phyloP scores from a whole-genome alignment of 2,797 vertebrate genomes.

The Lacerta bilineata region DNA sequence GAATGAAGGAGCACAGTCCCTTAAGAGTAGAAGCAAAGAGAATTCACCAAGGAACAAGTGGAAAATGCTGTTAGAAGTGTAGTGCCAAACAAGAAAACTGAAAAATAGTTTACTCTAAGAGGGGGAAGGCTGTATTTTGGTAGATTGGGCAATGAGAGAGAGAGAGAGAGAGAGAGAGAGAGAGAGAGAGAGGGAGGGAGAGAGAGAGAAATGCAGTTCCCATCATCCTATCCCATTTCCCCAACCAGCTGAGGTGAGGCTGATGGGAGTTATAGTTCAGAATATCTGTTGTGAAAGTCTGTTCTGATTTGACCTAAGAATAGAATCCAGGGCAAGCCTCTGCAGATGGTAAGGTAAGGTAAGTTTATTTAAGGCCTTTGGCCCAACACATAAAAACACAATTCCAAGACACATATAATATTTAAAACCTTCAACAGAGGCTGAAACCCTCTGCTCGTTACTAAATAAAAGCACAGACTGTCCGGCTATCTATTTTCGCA shows the following conservation, averaged over 20 bases:
- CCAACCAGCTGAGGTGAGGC: too few species aligned
- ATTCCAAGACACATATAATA: too few species aligned
- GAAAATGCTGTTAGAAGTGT: neutral
- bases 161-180: neutral
- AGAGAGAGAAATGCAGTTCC: neutral
- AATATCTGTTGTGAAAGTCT: too few species aligned
- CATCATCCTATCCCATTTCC: neutral
- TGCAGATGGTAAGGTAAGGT: too few species aligned
- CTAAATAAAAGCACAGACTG: too few species aligned
- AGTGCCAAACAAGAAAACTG: neutral
- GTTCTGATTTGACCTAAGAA: neutral
- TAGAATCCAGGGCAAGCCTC: neutral
- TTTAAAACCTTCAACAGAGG: too few species aligned
- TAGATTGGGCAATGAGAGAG: neutral
- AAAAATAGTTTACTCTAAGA: neutral
- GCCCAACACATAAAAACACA: too few species aligned
- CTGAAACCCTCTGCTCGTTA: too few species aligned
- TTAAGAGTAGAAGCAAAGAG: neutral
- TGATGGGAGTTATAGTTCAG: too few species aligned
- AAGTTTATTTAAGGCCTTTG: too few species aligned
- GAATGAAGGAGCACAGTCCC: neutral
- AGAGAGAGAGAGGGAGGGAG: neutral
- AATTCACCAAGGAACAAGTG: conserved; percentile 2
- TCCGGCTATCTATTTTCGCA: too few species aligned
- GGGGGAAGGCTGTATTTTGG: neutral